A percentile compares a stretch with the other conserved stretches of the same genome.
These are phyloP conservation scores for Lamellibrachia satsuma DNA, from an alignment of 2,888 invertebrate genomes.

Conservation along the genomic window DNA sequence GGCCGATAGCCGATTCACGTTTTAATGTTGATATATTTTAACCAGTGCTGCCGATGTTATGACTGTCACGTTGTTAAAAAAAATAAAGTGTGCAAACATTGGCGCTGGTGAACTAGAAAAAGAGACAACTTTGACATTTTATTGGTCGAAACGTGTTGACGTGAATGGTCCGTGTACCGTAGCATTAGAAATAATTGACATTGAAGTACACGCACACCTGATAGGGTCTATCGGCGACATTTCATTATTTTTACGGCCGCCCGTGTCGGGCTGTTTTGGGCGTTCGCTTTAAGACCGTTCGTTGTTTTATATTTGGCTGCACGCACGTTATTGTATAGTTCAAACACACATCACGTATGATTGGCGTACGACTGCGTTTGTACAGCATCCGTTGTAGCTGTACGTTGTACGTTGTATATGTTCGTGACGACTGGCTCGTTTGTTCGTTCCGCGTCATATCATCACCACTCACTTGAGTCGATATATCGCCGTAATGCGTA, in stretches of 20 bases:
- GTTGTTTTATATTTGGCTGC: neutral
- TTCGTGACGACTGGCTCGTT: neutral
- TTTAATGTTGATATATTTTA: neutral
- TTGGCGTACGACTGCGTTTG: conserved; percentile 8
- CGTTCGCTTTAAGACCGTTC: neutral
- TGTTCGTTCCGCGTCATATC: neutral
- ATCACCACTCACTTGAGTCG: neutral
- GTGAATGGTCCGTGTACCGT: neutral
- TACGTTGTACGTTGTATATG: neutral
- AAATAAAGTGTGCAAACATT: neutral
- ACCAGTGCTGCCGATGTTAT: neutral
- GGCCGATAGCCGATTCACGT: neutral
- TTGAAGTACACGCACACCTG: neutral
- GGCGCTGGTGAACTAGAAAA: neutral
- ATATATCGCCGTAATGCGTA: neutral
- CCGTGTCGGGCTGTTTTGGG: neutral
- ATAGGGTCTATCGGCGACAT: neutral
- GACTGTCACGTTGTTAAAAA: neutral
- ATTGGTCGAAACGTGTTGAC: neutral
- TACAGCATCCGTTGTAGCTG: conserved; percentile 17
- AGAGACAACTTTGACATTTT: neutral
- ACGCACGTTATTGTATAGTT: conserved; percentile 17
- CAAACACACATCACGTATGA: neutral
- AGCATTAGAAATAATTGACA: neutral
- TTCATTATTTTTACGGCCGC: neutral